These are phyloP conservation scores for Pseudopipra pipra DNA, from an alignment of 2,113 vertebrate species.

Conservation along the genomic window DNA sequence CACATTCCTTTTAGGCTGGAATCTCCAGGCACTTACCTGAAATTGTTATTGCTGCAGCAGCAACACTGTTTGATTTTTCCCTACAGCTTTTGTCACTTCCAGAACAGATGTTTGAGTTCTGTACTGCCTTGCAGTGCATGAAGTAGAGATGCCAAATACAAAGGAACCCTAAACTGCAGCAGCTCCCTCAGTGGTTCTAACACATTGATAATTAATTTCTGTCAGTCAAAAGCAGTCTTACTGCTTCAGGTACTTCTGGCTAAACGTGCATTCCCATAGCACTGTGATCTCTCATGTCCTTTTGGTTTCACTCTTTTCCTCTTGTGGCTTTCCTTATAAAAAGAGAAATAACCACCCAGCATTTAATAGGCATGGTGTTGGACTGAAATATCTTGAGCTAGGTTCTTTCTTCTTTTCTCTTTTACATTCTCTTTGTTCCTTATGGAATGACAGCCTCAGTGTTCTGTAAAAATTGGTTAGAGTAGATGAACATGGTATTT, in stretches of 20 bases:
- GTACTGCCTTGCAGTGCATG: not conserved
- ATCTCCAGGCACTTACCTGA: not conserved
- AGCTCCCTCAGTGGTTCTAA: not conserved
- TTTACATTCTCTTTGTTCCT: not conserved
- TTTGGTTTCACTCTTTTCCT: not conserved
- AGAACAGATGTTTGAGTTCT: not conserved
- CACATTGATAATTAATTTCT: not conserved
- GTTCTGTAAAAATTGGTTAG: not conserved
- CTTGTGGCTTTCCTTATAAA: not conserved
- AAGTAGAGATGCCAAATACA: not conserved
- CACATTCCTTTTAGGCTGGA: not conserved
- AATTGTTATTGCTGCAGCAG: not conserved
- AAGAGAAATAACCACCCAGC: not conserved
- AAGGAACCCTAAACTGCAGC: not conserved
- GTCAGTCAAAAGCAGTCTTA: not conserved
- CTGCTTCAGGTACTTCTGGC: not conserved
- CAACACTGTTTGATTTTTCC: not conserved
- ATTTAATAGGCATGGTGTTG: not conserved
- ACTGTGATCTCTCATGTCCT: not conserved
- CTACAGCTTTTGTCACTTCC: not conserved
- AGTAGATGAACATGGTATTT: not conserved
- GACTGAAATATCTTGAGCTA: not conserved
- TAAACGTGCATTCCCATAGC: accelerated
- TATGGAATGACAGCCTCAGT: not conserved
- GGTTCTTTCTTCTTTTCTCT: not conserved